phyloP scores from a whole-genome alignment of 2,888 invertebrate species.

The Eurytoma californica region DNA sequence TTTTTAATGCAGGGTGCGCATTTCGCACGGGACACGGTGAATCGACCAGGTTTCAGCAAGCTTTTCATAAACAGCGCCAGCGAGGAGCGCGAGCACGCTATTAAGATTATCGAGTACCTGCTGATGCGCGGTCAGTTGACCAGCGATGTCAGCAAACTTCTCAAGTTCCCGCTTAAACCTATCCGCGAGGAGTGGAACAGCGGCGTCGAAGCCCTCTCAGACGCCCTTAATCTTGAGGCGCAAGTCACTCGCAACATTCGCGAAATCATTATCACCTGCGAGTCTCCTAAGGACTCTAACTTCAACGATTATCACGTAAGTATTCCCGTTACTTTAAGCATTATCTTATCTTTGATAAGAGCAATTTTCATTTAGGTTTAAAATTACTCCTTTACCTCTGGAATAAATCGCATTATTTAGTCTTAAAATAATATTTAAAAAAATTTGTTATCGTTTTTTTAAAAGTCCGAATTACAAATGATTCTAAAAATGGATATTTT shows the following conservation, averaged over 20 bases:
- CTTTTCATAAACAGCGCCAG: constrained; percentile 89
- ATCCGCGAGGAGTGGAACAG: constrained; percentile 76
- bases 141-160: constrained; percentile 78
- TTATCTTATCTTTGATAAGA: constrained; percentile 22
- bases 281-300: constrained; percentile 72
- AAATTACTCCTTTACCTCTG: no score
- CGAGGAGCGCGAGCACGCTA: constrained; percentile 93
- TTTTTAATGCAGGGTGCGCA: constrained; percentile 80
- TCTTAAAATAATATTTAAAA: no score
- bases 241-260: constrained; percentile 86
- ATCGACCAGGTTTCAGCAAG: constrained; percentile 92
- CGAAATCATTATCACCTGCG: constrained; percentile 83
- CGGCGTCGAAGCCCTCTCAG: constrained; percentile 83
- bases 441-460: no score
- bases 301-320: constrained; percentile 90
- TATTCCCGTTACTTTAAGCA: constrained; percentile 55
- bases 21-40: constrained; percentile 85
- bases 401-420: no score
- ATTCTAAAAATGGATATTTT: no score
- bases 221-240: constrained; percentile 87
- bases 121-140: constrained; percentile 89
- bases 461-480: no score
- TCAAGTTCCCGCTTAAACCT: constrained; percentile 74
- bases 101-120: constrained; percentile 90
- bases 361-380: not conserved